Conservation (phyloP, 2,888 invertebrate species). For the Thymelicus sylvestris region DNA sequence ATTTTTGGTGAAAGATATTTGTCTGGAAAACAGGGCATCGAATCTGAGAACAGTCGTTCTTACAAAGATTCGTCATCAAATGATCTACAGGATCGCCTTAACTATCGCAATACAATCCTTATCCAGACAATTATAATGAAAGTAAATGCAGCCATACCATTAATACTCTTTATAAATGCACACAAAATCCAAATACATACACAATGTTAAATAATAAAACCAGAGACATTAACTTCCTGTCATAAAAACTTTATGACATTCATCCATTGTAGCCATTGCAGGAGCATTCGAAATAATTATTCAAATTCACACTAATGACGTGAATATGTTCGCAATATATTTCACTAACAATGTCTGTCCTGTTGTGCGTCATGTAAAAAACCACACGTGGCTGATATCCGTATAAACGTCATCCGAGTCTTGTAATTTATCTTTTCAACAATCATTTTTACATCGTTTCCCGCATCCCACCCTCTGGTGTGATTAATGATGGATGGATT, state of each 20-base stretch:
- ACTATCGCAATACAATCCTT: no score
- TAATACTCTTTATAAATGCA: background rate
- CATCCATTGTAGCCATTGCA: constrained; percentile 3
- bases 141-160: no score
- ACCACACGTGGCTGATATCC: constrained; percentile 60
- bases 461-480: constrained; percentile 72
- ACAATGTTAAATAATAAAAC: constrained; percentile 1
- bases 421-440: constrained; percentile 83
- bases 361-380: constrained; percentile 53
- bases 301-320: constrained; percentile 41
- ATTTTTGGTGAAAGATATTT: no score
- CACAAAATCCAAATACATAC: background rate
- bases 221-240: constrained; percentile 14
- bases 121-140: no score
- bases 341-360: constrained; percentile 58
- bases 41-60: no score
- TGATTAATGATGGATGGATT: constrained; percentile 85
- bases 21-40: no score
- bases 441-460: constrained; percentile 82
- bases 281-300: constrained; percentile 24
- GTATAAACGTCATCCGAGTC: constrained; percentile 77
- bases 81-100: no score
- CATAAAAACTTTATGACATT: constrained; percentile 15
- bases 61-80: no score
- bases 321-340: constrained; percentile 56